These are phyloP conservation scores for Deilephila porcellus DNA, from an alignment of 2,888 invertebrate species.

Conservation along the genomic window DNA sequence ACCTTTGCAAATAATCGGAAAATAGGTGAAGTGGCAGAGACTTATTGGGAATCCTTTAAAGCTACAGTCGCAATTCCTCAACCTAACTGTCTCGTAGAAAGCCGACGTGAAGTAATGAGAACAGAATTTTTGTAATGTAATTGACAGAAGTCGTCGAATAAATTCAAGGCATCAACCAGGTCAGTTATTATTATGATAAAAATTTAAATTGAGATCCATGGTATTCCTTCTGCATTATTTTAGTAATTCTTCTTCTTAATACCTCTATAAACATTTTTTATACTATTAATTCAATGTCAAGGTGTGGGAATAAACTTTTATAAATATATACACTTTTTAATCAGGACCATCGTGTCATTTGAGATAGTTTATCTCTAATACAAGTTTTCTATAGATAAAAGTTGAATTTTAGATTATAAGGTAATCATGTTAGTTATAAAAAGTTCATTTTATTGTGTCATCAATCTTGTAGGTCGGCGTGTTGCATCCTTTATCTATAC, in stretches of 20 bases:
- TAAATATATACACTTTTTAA: slow-evolving; percentile 46
- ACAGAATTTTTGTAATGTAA: too few species aligned
- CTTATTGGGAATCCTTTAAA: too few species aligned
- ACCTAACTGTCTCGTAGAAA: too few species aligned
- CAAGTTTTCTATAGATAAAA: slow-evolving; percentile 81
- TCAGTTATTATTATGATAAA: too few species aligned
- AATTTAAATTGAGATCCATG: too few species aligned
- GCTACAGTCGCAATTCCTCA: too few species aligned
- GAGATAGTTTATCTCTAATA: slow-evolving; percentile 75
- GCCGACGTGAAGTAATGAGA: too few species aligned
- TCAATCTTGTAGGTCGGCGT: slow-evolving; percentile 77
- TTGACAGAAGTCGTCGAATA: too few species aligned
- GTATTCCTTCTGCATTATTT: neutral
- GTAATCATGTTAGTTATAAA: slow-evolving; percentile 76
- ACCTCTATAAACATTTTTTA: slow-evolving; percentile 52
- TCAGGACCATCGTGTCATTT: slow-evolving; percentile 74
- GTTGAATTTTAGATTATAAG: slow-evolving; percentile 78
- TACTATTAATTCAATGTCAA: slow-evolving; percentile 60
- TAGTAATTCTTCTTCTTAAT: neutral
- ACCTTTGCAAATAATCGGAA: too few species aligned
- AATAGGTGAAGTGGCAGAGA: too few species aligned
- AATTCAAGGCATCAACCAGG: too few species aligned
- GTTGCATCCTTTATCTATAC: slow-evolving; percentile 51
- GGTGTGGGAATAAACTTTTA: slow-evolving; percentile 50
- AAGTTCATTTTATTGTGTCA: slow-evolving; percentile 78